Base-by-base conservation (phyloP, 2,888 invertebrate species). In the Alviniconcha strummeri region DNA sequence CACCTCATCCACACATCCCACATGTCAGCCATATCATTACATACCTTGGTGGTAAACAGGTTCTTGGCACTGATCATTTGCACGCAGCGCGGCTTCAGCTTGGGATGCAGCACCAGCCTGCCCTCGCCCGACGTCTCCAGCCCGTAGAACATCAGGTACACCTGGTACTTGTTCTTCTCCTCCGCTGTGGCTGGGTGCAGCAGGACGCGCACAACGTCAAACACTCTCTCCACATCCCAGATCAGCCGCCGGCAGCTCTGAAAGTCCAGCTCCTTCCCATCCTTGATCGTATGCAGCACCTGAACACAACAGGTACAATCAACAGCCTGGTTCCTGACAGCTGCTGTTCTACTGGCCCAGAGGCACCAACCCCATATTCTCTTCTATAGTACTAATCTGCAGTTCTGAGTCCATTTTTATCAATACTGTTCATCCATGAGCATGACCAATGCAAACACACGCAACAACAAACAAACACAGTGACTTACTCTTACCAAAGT, bases 131-230 rank as follows among this genome's bases (percentile, higher is more conserved):
- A 86, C 15, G 84, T 79, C n/a, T 80, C 82, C 4, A 90, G 81
- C 5, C 90, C 90, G 86, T 88, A 90, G 77, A 89, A 88, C 60
- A 83, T 83, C 56, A 88, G 80, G 67, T 85, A 88, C 67, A 87
- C 67, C 78, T 84, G 84, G 11, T 79, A 69, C 17, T 85, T 82
- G 5, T 81, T 83, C 72, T 86, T 84, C 57, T 88, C 87, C 8
- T 85, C 69, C 15, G 83, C 83, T 19, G 82, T 60, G 6, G 74
- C 80, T 4, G 82, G 83, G 8, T 83, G 80, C 0, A 85, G 81
- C 4, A 90, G 74, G 17, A 86, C 86, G 11, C 81, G 69, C 54
- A 88, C 85, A 0, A 87, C 86, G 9, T 80, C 57, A 75, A 88
- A 89, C 64, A 87, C 78, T 75, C 86, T 84, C 9, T 85, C 85